Evolutionary conservation across 2,113 vertebrate species (phyloP).

Genomic region (Pachyramphus minor): DNA sequence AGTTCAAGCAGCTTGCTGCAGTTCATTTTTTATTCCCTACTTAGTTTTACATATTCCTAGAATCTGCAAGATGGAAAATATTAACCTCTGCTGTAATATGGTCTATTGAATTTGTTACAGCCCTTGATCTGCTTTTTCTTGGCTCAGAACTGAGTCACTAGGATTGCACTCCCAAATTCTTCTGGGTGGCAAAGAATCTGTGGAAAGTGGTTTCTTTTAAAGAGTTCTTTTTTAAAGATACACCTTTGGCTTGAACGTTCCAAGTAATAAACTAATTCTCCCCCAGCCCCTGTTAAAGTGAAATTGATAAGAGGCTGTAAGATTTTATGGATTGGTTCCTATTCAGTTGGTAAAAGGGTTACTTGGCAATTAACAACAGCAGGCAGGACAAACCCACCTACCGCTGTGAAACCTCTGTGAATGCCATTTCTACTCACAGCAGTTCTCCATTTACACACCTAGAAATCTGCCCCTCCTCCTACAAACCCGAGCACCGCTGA

Average conservation of each 20-base stretch:
- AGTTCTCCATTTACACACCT: not conserved
- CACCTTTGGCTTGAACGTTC: not conserved
- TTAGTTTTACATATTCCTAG: conserved; percentile 23
- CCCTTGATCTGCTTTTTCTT: conserved; percentile 16
- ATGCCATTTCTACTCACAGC: not conserved
- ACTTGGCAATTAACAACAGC: not conserved
- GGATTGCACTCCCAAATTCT: not conserved
- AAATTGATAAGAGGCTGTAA: not conserved
- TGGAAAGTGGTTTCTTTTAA: not conserved
- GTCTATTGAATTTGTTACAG: not conserved
- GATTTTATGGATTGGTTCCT: not conserved
- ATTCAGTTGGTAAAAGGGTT: not conserved
- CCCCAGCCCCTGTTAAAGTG: not conserved
- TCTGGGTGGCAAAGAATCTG: conserved; percentile 13
- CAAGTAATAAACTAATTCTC: not conserved
- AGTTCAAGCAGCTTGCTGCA: not conserved
- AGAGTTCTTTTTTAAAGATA: not conserved
- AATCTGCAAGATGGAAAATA: conserved; percentile 33
- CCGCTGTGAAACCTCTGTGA: not conserved
- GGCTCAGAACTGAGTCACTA: not conserved
- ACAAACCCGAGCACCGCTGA: accelerated
- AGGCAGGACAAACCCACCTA: not conserved
- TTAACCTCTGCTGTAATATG: not conserved
- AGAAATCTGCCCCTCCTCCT: not conserved
- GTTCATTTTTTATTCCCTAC: not conserved